phyloP scores from a whole-genome alignment of 2,113 vertebrate species.

The Macrotus californicus region DNA sequence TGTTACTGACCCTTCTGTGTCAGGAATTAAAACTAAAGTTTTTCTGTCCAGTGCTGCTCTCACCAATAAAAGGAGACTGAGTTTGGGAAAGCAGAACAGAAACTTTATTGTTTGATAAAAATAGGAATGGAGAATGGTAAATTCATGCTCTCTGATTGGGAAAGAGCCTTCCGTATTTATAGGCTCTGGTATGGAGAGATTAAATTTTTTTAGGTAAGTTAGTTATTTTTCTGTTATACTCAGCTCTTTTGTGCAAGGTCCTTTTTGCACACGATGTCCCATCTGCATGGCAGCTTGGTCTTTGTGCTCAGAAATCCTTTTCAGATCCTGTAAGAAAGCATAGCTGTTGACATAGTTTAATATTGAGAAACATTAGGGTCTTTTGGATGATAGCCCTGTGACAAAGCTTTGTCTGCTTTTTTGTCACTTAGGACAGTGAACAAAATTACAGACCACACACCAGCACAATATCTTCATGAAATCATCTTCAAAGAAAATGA shows the following conservation, averaged over 20 bases:
- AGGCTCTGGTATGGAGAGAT: neutral
- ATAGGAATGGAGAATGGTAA: neutral
- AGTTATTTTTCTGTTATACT: neutral
- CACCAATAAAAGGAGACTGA: neutral
- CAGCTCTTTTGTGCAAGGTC: neutral
- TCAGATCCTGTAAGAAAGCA: neutral
- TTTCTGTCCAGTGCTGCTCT: neutral
- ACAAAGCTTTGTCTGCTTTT: constrained; percentile 85
- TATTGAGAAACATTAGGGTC: neutral
- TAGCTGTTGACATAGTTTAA: neutral
- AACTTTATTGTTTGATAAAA: neutral
- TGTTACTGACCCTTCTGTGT: neutral
- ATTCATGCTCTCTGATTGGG: neutral
- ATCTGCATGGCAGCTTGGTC: neutral
- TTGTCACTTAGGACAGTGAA: constrained; percentile 83
- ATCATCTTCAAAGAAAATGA: constrained; percentile 91
- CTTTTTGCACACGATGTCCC: neutral
- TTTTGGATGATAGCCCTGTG: neutral
- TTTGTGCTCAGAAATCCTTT: neutral
- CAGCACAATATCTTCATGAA: constrained; percentile 84
- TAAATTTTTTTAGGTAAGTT: neutral
- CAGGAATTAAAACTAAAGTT: neutral
- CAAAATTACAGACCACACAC: constrained; percentile 88
- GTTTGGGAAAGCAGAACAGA: neutral
- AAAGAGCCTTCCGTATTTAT: neutral